A percentile compares a stretch with the other conserved stretches of the same genome.
phyloP scores from a whole-genome alignment of 2,888 invertebrate genomes.

The Kryphioiulus occultus region DNA sequence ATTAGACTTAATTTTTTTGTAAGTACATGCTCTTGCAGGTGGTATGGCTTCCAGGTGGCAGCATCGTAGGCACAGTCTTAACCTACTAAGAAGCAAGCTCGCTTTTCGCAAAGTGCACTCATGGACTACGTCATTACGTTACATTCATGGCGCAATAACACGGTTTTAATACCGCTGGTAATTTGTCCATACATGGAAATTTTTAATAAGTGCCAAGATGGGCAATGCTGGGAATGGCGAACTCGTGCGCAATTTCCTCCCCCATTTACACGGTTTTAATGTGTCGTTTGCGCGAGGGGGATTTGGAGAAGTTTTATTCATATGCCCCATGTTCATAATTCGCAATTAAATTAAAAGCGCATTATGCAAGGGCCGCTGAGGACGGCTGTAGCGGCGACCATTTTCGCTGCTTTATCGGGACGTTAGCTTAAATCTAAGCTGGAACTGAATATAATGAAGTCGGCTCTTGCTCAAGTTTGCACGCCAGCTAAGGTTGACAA shows the following conservation, averaged over 20 bases:
- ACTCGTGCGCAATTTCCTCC: not conserved
- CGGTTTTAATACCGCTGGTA: no score
- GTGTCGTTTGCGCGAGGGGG: not conserved
- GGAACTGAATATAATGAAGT: not conserved
- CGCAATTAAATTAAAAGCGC: slow-evolving; percentile 13
- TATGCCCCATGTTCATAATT: slow-evolving; percentile 1
- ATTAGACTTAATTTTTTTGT: no score
- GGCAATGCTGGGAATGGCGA: not conserved
- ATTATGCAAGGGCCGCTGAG: not conserved
- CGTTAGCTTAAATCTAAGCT: not conserved
- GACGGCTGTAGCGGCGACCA: not conserved
- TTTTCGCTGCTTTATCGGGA: not conserved
- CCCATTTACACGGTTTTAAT: not conserved
- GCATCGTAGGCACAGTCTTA: no score
- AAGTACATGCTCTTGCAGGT: no score
- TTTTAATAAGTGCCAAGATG: not conserved
- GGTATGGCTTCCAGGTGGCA: no score
- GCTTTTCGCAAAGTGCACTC: no score
- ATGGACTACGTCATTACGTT: no score
- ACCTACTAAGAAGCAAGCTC: no score
- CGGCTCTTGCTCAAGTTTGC: not conserved
- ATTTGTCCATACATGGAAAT: no score
- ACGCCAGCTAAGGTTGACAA: not conserved
- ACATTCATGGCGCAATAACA: no score
- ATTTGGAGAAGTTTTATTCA: not conserved